Evolutionary conservation across 2,113 vertebrate species (phyloP).

Genomic region (Melospiza melodia): DNA sequence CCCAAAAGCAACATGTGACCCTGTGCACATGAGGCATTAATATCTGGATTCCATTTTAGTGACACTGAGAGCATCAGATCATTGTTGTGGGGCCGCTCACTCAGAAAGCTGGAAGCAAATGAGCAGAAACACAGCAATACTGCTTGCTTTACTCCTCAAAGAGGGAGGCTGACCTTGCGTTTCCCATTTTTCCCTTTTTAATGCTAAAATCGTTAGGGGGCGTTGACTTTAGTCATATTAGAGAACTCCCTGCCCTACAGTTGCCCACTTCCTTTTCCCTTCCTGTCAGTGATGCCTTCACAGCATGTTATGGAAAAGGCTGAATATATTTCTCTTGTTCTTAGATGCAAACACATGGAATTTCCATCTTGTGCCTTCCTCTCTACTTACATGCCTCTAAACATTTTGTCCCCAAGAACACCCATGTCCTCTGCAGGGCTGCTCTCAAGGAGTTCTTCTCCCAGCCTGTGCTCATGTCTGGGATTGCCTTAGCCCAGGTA

Average conservation of each 20-base stretch:
- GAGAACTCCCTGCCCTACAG: neutral
- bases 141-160: neutral
- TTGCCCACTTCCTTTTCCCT: neutral
- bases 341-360: neutral
- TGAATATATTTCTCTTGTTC: neutral
- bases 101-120: neutral
- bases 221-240: neutral
- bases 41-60: constrained; percentile 41
- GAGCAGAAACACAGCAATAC: neutral
- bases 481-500: neutral
- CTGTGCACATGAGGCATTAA: constrained; percentile 34
- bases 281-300: neutral
- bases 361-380: neutral
- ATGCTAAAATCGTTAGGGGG: neutral
- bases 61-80: constrained; percentile 14
- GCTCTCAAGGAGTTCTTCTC: neutral
- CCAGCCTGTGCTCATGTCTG: neutral
- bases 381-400: neutral
- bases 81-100: neutral
- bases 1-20: constrained; percentile 44
- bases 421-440: neutral
- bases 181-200: neutral
- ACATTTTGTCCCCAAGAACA: neutral
- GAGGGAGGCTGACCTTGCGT: neutral
- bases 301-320: neutral